Conservation (phyloP, 2,888 invertebrate species). For the Lepidocyrtoides sp. region DNA sequence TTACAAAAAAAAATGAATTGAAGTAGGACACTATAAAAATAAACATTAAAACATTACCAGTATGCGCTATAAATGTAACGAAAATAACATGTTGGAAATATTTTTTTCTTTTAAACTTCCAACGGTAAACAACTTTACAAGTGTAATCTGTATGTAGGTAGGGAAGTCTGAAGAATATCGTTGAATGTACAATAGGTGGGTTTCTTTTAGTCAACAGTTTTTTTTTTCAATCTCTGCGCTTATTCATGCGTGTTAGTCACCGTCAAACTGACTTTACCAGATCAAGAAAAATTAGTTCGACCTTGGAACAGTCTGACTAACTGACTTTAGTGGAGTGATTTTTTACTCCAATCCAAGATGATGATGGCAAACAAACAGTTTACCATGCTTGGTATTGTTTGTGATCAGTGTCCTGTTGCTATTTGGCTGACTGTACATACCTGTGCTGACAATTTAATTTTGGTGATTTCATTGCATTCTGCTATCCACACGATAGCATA, state of each 20-base stretch:
- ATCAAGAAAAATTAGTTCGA: constrained; percentile 60
- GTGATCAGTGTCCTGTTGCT: neutral
- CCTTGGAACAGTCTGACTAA: constrained; percentile 49
- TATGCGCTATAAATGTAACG: neutral
- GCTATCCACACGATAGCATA: neutral
- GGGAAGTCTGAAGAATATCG: too few species aligned
- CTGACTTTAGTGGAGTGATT: neutral
- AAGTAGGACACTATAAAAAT: too few species aligned
- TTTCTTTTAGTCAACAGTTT: too few species aligned
- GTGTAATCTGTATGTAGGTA: too few species aligned
- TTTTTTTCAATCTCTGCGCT: too few species aligned
- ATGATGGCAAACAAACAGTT: neutral
- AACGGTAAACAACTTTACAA: too few species aligned
- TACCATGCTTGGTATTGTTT: too few species aligned
- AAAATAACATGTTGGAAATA: neutral
- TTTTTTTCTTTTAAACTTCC: neutral
- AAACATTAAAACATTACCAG: too few species aligned
- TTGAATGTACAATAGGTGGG: too few species aligned
- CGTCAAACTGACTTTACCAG: constrained; percentile 45
- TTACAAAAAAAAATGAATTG: too few species aligned
- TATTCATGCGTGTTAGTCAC: constrained; percentile 63
- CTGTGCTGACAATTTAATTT: neutral
- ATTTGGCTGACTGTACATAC: neutral
- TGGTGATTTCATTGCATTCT: neutral
- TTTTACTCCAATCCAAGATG: constrained; percentile 8